Evolutionary conservation across 2,797 vertebrate genomes (phyloP), one percentile per base, ranked within the genome.

Genomic region (Cyprinella venusta): DNA sequence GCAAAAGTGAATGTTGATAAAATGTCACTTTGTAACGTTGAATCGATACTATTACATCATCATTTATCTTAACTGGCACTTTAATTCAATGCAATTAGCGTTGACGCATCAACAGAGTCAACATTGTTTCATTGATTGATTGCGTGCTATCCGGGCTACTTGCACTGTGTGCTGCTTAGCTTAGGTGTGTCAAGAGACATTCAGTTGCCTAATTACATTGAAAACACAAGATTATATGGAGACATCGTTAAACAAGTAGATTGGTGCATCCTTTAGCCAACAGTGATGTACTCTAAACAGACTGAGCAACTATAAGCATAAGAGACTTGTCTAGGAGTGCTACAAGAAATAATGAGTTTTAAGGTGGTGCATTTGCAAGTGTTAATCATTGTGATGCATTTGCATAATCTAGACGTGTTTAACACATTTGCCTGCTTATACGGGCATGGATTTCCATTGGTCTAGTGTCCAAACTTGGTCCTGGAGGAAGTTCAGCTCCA

Each of bases 101-200:
- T 33, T 33, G 33, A 33, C 3, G 33, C 4, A 33, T 36, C 36
- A 36, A 36, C 36, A 36, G 5, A 36, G 36, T 36, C 36, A 36
- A 36, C 36, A 36, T 36, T 36, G 36, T 36, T 36, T 36, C 36
- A 36, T 36, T 36, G 36, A 36, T 36, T 36, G 36, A 36, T 36
- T 36, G 6, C 36, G 6, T 36, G 36, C 36, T 36, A 36, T 36
- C 36, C 6, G 36, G 36, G 36, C 36, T 81, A 79, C 85, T 90
- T 87, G 86, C 77, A 83, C 89, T 70, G 38, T 70, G 81, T 65
- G 91, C 85, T 86, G 86, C 61, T 88, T 68, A 91, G 90, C 90
- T 79, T 77, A 81, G 24, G 40, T 74, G 86, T 79, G 85, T 86
- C 82, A 90, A 92, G 89, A 91, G 88, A 91, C 8, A 16, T 45